Evolutionary conservation across 2,113 vertebrate species (phyloP).

Genomic region (Macquaria ambigua): DNA sequence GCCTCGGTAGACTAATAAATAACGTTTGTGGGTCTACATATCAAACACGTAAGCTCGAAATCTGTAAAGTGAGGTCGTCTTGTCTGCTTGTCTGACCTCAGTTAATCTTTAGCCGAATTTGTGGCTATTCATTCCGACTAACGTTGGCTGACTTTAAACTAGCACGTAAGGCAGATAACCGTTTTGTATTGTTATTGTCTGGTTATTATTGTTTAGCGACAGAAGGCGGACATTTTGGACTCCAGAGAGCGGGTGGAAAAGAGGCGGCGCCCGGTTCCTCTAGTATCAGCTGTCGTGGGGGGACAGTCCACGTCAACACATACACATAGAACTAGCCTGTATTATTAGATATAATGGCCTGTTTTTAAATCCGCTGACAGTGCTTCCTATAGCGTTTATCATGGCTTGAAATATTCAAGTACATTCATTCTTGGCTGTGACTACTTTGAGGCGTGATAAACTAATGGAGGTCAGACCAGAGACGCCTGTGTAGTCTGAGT

Average conservation of each 20-base stretch:
- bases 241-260: neutral
- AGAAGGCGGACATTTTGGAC: constrained; percentile 60
- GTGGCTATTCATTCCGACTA: neutral
- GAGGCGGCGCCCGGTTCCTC: constrained; percentile 69
- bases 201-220: neutral
- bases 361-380: neutral
- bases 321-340: neutral
- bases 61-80: neutral
- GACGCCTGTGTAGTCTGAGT: constrained; percentile 27
- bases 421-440: neutral
- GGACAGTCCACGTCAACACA: constrained; percentile 69
- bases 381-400: rapidly evolving
- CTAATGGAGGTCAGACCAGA: constrained; percentile 44
- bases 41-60: neutral
- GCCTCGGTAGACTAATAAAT: neutral
- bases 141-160: neutral
- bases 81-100: neutral
- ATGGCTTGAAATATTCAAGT: too few relatives aligned
- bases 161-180: rapidly evolving
- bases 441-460: neutral
- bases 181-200: neutral
- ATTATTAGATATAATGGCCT: neutral
- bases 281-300: constrained; percentile 62
- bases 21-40: neutral
- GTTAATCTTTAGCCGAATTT: neutral